These are phyloP conservation scores for Corbicula japonica DNA, from an alignment of 2,888 invertebrate genomes.

Conservation along the genomic window DNA sequence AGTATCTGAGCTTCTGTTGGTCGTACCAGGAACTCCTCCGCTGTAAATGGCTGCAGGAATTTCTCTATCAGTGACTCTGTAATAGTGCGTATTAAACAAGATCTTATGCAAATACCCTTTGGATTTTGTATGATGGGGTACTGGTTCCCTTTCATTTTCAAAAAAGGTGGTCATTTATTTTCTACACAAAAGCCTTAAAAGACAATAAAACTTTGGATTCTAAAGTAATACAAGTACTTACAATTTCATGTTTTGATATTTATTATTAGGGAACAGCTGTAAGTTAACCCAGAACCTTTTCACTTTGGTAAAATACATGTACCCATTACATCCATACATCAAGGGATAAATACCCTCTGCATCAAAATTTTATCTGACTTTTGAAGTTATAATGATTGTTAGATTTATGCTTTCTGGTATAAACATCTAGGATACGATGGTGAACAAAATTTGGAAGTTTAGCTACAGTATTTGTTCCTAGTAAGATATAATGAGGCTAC, in stretches of 20 bases:
- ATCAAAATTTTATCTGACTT: too few species aligned
- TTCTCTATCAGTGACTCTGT: conserved; percentile 28
- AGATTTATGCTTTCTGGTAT: too few species aligned
- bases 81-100: background rate
- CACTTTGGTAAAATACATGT: too few species aligned
- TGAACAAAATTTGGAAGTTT: too few species aligned
- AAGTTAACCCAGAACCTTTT: too few species aligned
- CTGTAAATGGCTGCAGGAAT: conserved; percentile 25
- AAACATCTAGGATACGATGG: too few species aligned
- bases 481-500: too few species aligned
- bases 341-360: too few species aligned
- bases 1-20: background rate
- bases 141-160: background rate
- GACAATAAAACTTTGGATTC: background rate
- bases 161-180: background rate
- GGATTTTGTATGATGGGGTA: background rate
- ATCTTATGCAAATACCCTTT: background rate
- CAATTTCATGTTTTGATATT: background rate
- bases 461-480: too few species aligned
- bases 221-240: background rate
- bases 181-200: background rate
- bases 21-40: conserved; percentile 25
- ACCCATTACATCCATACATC: too few species aligned
- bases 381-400: too few species aligned
- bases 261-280: too few species aligned